Conservation (phyloP, 2,113 vertebrate genomes). For the Tragelaphus imberbis region DNA sequence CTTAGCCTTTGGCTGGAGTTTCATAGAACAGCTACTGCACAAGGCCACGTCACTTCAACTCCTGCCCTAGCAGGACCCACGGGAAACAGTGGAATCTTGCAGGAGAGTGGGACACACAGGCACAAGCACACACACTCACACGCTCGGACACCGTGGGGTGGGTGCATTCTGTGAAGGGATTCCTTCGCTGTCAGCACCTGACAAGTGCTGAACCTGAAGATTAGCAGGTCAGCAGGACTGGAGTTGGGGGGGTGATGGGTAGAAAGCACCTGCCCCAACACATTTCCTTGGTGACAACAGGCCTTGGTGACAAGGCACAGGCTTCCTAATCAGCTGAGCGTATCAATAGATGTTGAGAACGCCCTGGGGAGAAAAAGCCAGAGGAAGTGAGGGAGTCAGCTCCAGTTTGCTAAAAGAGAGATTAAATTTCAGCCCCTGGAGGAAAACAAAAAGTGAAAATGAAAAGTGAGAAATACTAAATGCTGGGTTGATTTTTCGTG, state of each 20-base stretch:
- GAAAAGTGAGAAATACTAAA: background rate
- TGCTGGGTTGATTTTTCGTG: background rate
- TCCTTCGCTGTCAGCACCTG: slow-evolving; percentile 70
- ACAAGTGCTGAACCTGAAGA: slow-evolving; percentile 62
- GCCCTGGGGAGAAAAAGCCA: background rate
- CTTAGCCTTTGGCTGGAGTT: background rate
- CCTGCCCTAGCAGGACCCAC: background rate
- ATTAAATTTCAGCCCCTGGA: slow-evolving; percentile 75
- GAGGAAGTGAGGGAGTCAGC: slow-evolving; percentile 56
- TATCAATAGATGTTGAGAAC: slow-evolving; percentile 45
- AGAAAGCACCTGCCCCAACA: slow-evolving; percentile 31
- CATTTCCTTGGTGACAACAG: slow-evolving; percentile 58
- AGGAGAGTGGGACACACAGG: background rate
- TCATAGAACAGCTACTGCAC: slow-evolving; percentile 51
- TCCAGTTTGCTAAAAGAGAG: slow-evolving; percentile 72
- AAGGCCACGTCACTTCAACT: background rate
- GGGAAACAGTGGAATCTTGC: background rate
- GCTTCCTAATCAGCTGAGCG: slow-evolving; percentile 52
- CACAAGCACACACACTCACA: background rate
- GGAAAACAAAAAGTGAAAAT: slow-evolving; percentile 67
- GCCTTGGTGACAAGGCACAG: slow-evolving; percentile 44
- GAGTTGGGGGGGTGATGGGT: background rate
- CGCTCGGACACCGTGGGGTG: background rate
- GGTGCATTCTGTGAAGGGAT: slow-evolving; percentile 56
- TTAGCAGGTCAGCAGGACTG: slow-evolving; percentile 50